Evolutionary conservation across 2,888 invertebrate species (phyloP), one percentile per base, ranked within the genome.

Genomic region (Melanostoma mellinum): DNA sequence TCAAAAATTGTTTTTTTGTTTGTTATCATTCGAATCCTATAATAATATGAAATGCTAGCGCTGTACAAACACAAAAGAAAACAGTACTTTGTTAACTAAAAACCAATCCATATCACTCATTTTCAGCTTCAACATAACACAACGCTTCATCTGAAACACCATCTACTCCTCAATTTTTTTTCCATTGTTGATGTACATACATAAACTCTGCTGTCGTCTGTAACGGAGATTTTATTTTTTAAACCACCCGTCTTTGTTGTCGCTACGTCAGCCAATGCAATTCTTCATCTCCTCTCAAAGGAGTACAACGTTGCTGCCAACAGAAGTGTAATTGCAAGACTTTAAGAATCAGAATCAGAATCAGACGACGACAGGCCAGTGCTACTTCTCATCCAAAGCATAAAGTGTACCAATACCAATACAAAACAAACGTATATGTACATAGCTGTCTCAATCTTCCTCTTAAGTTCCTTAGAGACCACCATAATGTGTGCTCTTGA

Each of bases 281-380:
- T 79, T 69, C 74, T 69, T 79, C 74, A 79, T 63, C 42, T 58
- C 56, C 32, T 58, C 46, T 73, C 61, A 68, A 61, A 61, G 50
- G 48, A 42, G 44, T 35, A 55, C 20, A 20, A 20, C 20, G 55
- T 53, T 33, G 50, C 65, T 67, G 65, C 30, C 20, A 20, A 42
- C 40, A 36, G n/a, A 42, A 53, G 72, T 60, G 65, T 53, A 72
- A 78, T 61, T 73, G 48, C 48, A 55, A 53, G 48, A 44, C 40
- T 60, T 67, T 40, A 53, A 67, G 44, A 58, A 30, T 52, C 65
- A 72, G 44, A 58, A 30, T 52, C 65, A 72, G 52, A 40, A 30
- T 38, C 72, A 67, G 58, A 35, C 50, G 20, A 38, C 6, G 1
- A 9, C 42, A 30, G 8, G 65, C 32, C 10, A 33, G 10, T 6